These are phyloP conservation scores for Caranx ignobilis DNA, from an alignment of 2,113 vertebrate species.

Conservation along the genomic window DNA sequence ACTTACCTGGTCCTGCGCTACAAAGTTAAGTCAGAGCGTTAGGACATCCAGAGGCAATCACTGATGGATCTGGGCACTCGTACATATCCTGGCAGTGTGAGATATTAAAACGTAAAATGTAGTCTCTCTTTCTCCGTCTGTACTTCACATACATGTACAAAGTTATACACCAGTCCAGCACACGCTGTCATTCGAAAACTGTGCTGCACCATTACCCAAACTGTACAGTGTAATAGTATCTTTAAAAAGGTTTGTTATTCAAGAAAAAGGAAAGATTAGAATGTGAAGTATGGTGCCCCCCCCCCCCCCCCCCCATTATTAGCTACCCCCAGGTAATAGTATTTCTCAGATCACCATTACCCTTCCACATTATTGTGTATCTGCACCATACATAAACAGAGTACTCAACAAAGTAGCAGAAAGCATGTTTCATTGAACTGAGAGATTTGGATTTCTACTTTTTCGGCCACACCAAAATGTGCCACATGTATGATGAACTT, in stretches of 20 bases:
- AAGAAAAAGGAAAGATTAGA: constrained; percentile 29
- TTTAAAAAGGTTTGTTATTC: constrained; percentile 40
- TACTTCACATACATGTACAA: constrained; percentile 42
- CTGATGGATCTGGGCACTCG: constrained; percentile 29
- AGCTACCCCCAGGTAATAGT: constrained; percentile 13
- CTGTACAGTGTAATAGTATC: constrained; percentile 48
- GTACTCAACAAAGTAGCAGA: constrained; percentile 34
- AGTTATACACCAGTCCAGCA: constrained; percentile 35
- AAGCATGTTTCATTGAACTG: constrained; percentile 70
- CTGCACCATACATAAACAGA: constrained; percentile 40
- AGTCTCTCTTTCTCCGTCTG: constrained; percentile 40
- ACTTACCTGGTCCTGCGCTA: constrained; percentile 97
- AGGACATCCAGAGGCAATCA: constrained; percentile 50
- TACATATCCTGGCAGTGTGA: constrained; percentile 48
- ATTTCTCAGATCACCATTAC: constrained; percentile 36
- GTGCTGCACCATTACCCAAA: constrained; percentile 57
- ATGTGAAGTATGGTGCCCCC: constrained; percentile 14
- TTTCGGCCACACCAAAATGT: constrained; percentile 26
- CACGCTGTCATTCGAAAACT: constrained; percentile 39
- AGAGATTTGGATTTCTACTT: constrained; percentile 41
- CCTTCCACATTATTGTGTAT: constrained; percentile 47
- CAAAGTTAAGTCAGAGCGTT: constrained; percentile 96
- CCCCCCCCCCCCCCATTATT: not conserved
- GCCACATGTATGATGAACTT: constrained; percentile 14
- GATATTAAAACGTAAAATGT: constrained; percentile 53